Conservation (phyloP, 1,140 invertebrate genomes). For the Nixonia krombeini region DNA sequence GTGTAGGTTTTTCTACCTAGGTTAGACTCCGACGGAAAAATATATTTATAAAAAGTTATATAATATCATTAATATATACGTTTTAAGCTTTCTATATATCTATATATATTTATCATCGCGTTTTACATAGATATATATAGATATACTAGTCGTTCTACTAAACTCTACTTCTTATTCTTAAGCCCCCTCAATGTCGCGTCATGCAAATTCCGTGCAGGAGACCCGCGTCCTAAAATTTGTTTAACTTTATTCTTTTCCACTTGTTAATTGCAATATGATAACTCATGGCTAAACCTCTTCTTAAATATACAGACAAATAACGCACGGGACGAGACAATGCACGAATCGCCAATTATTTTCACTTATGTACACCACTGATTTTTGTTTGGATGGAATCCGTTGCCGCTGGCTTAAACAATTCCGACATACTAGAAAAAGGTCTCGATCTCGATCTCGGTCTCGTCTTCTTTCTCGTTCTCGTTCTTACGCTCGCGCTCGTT, state of each 20-base stretch:
- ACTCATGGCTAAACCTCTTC: constrained; percentile 25
- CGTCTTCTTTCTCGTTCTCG: too few relatives aligned
- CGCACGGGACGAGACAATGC: constrained; percentile 52
- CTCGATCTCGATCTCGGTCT: not conserved
- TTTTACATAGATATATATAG: constrained; percentile 58
- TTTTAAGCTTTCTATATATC: constrained; percentile 67
- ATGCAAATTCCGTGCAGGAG: constrained; percentile 31
- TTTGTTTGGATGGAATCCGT: constrained; percentile 64
- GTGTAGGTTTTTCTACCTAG: constrained; percentile 68
- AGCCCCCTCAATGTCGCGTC: constrained; percentile 52
- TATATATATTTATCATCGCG: constrained; percentile 57
- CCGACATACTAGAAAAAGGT: not conserved
- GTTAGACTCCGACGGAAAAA: constrained; percentile 72
- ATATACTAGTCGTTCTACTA: constrained; percentile 52
- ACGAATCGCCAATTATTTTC: constrained; percentile 27
- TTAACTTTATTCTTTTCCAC: constrained; percentile 1
- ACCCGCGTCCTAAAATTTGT: not conserved
- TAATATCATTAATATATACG: constrained; percentile 67
- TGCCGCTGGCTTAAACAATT: constrained; percentile 24
- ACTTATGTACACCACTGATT: constrained; percentile 15
- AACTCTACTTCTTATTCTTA: constrained; percentile 66
- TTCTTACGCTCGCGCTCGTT: not conserved
- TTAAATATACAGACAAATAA: constrained; percentile 52
- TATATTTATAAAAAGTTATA: constrained; percentile 73
- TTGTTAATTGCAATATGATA: constrained; percentile 1